Evolutionary conservation across 37 sponge, comb jelly and placozoan genomes (phyloP), one percentile per base, ranked within the genome.

Genomic region (Theonella swinhoei): DNA sequence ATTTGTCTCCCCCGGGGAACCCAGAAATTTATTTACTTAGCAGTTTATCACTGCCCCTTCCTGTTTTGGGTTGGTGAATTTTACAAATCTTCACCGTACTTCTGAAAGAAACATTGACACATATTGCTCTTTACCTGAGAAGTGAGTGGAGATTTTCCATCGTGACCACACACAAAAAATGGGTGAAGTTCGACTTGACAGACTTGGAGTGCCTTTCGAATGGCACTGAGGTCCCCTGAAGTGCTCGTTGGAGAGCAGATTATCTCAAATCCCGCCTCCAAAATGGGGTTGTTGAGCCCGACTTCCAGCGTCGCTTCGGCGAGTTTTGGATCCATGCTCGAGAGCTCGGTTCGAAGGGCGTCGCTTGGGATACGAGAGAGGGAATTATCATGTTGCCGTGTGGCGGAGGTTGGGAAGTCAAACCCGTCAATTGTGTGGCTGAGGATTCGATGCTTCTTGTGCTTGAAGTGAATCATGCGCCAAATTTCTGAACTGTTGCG

Each of bases 131-230:
- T 32, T 28, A 95, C 96, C 79, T 92, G 88, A 39, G 72, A 43
- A 28, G 19, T 90, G 61, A 95, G 74, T 28, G 93, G 85, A 17
- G 26, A 17, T 72, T 70, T 76, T 17, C 83, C 88, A 82, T 95
- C 91, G 68, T 92, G 75, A 0, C 83, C 87, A 72, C 84, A 95
- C 32, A 95, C 82, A 59, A 92, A 80, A 68, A 95, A 87, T 1
- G 96, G 93, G 58, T 91, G 93, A 23, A 88, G 93, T 69, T 89
- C 96, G 14, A 94, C 87, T 75, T 89, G 87, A 35, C 93, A 87
- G 54, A 87, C 88, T 39, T 90, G 90, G 58, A 92, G 77, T 3
- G 90, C 64, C 67, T 66, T 29, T 29, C 35, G 81, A 5, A 91
- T 71, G 23, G 86, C 82, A 2, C 80, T 80, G 29, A 83, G 42